Evolutionary conservation across 1,140 invertebrate genomes (phyloP), one percentile per base, ranked within the genome.

Genomic region (Lepidurus packardi): DNA sequence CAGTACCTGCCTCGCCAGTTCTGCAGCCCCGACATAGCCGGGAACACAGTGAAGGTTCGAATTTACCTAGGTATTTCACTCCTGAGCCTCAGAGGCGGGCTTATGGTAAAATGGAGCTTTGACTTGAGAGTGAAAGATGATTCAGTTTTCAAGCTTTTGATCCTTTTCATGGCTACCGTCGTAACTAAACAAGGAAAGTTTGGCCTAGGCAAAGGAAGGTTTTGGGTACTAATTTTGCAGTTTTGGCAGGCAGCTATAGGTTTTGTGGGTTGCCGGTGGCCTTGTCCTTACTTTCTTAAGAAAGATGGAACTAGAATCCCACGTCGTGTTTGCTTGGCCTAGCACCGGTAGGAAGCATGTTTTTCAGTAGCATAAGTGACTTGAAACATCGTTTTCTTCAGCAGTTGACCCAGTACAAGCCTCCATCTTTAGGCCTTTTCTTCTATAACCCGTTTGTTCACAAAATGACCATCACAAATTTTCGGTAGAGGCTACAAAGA

Each of bases 71-170:
- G 79, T 90, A 90, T 82, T 91, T 91, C 81, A 92, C 91, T 6
- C 91, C 91, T 9, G 90, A 92, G 85, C 90, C 90, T 21, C 90
- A 91, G 82, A 86, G 91, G 80, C 87, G 90, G 77, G 78, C 79
- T 45, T 80, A 80, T 77, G 80, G 81, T 25, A 78, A 81, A n/a
- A n/a, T 81, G 53, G 79, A 65, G 21, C 53, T 65, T 65, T 65
- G 53, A 65, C 13, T 21, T 13, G 34, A 34, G 16, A 21, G 53
- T 65, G 13, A 65, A 65, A 21, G 13, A n/a, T 65, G 13, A 7
- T n/a, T 21, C 16, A 65, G 53, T 65, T 65, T 13, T 13, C 13
- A 13, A 21, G 21, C 9, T 21, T 13, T 65, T 65, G 53, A 21
- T 21, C n/a, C 0, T 65, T 65, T 65, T 65, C 8, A 21, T 65